A percentile compares a stretch with the other conserved stretches of the same genome.
Evolutionary conservation across 2,113 vertebrate genomes (phyloP).

Genomic region (Oreochromis aureus): DNA sequence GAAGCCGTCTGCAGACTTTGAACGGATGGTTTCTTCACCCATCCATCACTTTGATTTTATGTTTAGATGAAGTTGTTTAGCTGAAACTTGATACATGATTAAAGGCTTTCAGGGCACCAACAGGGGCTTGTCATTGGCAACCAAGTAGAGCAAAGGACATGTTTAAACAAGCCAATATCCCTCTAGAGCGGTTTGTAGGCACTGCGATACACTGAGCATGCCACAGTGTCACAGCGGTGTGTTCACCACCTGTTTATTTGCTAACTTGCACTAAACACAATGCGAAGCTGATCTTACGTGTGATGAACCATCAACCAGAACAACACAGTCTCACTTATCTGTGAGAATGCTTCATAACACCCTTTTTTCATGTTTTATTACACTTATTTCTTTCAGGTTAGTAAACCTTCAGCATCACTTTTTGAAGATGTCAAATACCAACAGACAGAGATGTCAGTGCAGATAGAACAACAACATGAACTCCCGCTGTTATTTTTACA

Average conservation of each 20-base stretch:
- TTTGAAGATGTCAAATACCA: not conserved
- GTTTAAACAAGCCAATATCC: not conserved
- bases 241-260: not conserved
- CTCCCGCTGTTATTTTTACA: not conserved
- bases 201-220: not conserved
- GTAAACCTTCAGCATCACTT: not conserved
- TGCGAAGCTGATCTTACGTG: not conserved
- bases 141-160: not conserved
- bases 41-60: not conserved
- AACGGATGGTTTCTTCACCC: not conserved
- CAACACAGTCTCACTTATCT: not conserved
- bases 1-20: not conserved
- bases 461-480: not conserved
- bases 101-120: not conserved
- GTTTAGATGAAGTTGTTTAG: not conserved
- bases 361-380: not conserved
- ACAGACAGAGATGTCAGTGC: not conserved
- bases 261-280: not conserved
- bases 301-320: not conserved
- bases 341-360: fast-evolving
- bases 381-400: not conserved
- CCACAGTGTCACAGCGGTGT: not conserved
- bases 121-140: not conserved
- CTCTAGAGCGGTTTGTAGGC: not conserved
- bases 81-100: not conserved